A percentile compares a stretch with the other conserved stretches of the same genome.
phyloP scores from a whole-genome alignment of 1,140 invertebrate species.

The Lucilia sericata region DNA sequence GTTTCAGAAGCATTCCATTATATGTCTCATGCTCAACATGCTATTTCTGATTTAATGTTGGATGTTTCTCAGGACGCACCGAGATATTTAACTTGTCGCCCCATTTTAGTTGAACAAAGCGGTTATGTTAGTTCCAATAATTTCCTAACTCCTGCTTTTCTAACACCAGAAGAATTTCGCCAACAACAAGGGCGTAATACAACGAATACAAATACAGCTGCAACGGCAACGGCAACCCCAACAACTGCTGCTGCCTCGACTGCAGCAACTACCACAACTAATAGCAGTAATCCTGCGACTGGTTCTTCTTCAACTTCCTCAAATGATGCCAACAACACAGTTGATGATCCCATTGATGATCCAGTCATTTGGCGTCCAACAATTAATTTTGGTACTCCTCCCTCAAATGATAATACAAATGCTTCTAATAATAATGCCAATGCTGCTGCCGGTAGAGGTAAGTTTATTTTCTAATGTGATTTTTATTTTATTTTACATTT shows the following conservation, averaged over 20 bases:
- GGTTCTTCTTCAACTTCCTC: slow-evolving; percentile 55
- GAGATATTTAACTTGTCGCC: slow-evolving; percentile 77
- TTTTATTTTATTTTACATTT: background rate
- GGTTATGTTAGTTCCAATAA: slow-evolving; percentile 67
- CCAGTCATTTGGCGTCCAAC: slow-evolving; percentile 58
- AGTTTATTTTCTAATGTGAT: background rate
- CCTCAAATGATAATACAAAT: background rate
- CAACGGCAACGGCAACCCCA: slow-evolving; percentile 56
- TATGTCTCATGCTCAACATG: slow-evolving; percentile 88
- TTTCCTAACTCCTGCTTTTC: slow-evolving; percentile 53
- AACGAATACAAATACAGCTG: slow-evolving; percentile 48
- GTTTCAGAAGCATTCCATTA: slow-evolving; percentile 85
- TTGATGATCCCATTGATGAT: slow-evolving; percentile 52
- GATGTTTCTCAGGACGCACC: slow-evolving; percentile 77
- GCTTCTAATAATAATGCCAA: slow-evolving; percentile 27
- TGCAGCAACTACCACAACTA: slow-evolving; percentile 47
- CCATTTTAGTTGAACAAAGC: slow-evolving; percentile 80
- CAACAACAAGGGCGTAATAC: slow-evolving; percentile 7
- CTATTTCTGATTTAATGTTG: slow-evolving; percentile 86
- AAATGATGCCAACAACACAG: slow-evolving; percentile 48
- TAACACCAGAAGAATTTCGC: slow-evolving; percentile 19
- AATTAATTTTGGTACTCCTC: slow-evolving; percentile 20
- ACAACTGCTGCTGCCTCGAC: slow-evolving; percentile 52
- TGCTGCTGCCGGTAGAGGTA: slow-evolving; percentile 31
- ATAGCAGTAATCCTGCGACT: slow-evolving; percentile 50